A percentile compares a stretch with the other conserved stretches of the same genome.
Conservation (phyloP, 2,113 vertebrate species). For the Triplophysa tibetana region DNA sequence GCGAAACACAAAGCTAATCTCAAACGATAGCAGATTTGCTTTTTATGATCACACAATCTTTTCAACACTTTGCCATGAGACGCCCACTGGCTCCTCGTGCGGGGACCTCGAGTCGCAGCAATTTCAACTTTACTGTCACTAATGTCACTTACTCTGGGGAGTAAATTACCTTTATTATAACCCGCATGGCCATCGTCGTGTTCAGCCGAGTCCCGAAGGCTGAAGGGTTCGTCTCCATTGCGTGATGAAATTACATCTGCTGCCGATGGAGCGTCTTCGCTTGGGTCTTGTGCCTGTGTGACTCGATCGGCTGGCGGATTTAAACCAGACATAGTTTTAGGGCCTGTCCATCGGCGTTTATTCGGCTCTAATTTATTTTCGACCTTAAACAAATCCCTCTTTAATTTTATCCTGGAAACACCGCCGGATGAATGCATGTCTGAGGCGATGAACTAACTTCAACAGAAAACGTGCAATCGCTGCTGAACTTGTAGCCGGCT, state of each 20-base stretch:
- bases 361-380: constrained; percentile 1
- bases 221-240: background rate
- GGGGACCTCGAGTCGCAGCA: background rate
- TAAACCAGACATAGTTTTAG: constrained; percentile 10
- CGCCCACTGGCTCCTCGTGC: background rate
- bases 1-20: constrained; percentile 15
- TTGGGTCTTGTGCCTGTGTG: background rate
- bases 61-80: background rate
- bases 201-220: background rate
- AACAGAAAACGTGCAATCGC: background rate
- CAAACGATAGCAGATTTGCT: constrained; percentile 13
- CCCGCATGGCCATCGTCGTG: background rate
- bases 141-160: background rate
- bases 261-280: background rate
- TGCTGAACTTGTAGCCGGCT: background rate
- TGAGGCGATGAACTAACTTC: background rate
- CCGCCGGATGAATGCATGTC: constrained; percentile 19
- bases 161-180: constrained; percentile 10
- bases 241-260: background rate
- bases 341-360: constrained; percentile 32
- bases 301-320: background rate
- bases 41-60: background rate
- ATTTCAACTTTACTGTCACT: background rate
- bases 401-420: constrained; percentile 40
- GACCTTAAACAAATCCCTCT: constrained; percentile 26